Evolutionary conservation across 2,888 invertebrate species (phyloP).

Genomic region (Perizoma flavofasciatum): DNA sequence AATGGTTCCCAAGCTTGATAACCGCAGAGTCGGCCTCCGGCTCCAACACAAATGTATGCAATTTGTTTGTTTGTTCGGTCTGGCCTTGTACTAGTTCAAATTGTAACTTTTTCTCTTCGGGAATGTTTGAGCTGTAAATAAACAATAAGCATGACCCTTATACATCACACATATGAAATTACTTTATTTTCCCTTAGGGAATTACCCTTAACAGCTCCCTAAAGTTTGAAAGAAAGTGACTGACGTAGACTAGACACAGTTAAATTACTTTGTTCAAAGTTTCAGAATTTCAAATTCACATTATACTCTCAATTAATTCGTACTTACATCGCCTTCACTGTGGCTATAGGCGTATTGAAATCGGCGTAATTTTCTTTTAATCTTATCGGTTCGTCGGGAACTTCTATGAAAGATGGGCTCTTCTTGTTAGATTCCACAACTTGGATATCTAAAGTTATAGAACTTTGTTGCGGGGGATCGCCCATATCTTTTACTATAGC

Average conservation of each 20-base stretch:
- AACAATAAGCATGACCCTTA: constrained; percentile 33
- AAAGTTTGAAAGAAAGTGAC: constrained; percentile 30
- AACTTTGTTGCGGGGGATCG: constrained; percentile 84
- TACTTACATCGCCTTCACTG: constrained; percentile 88
- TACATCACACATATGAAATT: constrained; percentile 34
- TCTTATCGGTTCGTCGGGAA: constrained; percentile 84
- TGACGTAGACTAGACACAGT: constrained; percentile 35
- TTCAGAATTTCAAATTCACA: constrained; percentile 39
- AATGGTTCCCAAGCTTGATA: constrained; percentile 89
- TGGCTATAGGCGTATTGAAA: constrained; percentile 88
- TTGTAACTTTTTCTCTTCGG: constrained; percentile 88
- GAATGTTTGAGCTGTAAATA: constrained; percentile 87
- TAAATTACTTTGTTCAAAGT: constrained; percentile 34
- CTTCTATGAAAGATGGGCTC: constrained; percentile 88
- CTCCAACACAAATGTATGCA: constrained; percentile 88
- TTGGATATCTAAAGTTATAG: constrained; percentile 91
- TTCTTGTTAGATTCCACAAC: constrained; percentile 95
- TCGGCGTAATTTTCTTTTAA: constrained; percentile 90
- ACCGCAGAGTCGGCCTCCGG: constrained; percentile 88
- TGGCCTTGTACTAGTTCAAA: constrained; percentile 92
- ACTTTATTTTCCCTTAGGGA: constrained; percentile 29
- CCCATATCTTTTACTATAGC: constrained; percentile 93
- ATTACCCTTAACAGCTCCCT: constrained; percentile 20
- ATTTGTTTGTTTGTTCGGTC: constrained; percentile 93
- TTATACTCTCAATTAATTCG: constrained; percentile 40